These are phyloP conservation scores for Pristionchus maxplancki DNA, from an alignment of 2,888 invertebrate genomes.

Conservation along the genomic window DNA sequence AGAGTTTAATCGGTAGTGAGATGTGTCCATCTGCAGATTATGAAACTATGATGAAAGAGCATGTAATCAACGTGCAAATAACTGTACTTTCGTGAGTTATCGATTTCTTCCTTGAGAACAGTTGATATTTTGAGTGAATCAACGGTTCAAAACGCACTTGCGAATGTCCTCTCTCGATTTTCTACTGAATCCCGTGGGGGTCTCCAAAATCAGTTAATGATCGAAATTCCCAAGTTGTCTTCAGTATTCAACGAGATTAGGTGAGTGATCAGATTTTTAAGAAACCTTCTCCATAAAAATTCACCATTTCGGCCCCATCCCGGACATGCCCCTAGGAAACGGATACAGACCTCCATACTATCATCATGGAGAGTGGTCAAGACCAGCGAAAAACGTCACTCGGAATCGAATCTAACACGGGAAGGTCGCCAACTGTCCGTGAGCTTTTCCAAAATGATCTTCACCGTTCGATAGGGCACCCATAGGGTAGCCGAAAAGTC, in stretches of 20 bases:
- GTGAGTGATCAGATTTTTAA: constrained; percentile 20
- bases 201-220: constrained; percentile 53
- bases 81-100: not conserved
- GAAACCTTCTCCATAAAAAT: no score
- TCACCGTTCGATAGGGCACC: no score
- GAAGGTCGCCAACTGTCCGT: no score
- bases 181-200: constrained; percentile 51
- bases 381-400: no score
- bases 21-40: constrained; percentile 45
- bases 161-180: not conserved
- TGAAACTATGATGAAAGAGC: constrained; percentile 39
- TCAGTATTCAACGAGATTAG: constrained; percentile 44
- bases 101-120: not conserved
- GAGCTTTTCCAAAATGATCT: no score
- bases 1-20: not conserved
- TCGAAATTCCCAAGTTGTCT: constrained; percentile 50
- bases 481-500: no score
- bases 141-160: not conserved
- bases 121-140: constrained; percentile 9
- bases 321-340: no score
- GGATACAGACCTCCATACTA: no score
- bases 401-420: no score
- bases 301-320: no score
- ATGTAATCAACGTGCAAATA: not conserved
- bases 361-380: no score